These are phyloP conservation scores for Cordilura impudica DNA, from an alignment of 2,888 invertebrate species.

Conservation along the genomic window DNA sequence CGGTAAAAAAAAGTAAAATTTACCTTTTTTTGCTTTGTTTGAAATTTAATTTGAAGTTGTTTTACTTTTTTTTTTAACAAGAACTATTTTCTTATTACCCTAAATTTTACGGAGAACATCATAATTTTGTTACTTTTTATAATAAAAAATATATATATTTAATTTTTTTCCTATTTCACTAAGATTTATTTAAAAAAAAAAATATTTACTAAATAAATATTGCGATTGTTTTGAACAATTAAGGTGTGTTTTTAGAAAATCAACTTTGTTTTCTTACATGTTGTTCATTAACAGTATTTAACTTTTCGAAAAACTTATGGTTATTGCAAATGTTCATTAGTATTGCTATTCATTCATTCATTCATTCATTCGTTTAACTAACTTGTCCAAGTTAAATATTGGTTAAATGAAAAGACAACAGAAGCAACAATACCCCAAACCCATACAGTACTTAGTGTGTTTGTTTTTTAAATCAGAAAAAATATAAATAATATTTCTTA, in stretches of 20 bases:
- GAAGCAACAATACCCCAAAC: not conserved
- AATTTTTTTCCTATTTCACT: not conserved
- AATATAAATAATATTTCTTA: too few species aligned
- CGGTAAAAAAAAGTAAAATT: too few species aligned
- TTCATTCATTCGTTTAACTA: slow-evolving; percentile 1
- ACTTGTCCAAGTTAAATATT: slow-evolving; percentile 29
- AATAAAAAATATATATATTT: too few species aligned
- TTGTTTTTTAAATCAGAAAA: not conserved
- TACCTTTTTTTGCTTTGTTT: too few species aligned
- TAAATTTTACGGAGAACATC: not conserved
- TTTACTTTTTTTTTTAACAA: too few species aligned
- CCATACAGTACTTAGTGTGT: too few species aligned
- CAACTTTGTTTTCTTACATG: not conserved
- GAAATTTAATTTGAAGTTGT: too few species aligned
- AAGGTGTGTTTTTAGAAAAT: slow-evolving; percentile 27
- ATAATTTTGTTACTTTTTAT: not conserved
- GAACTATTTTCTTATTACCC: not conserved
- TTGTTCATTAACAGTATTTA: not conserved
- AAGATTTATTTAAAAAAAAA: not conserved
- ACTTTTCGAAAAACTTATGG: slow-evolving; percentile 17
- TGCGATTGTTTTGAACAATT: slow-evolving; percentile 29
- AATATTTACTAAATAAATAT: slow-evolving; percentile 5
- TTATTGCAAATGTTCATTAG: slow-evolving; percentile 19
- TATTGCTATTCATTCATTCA: slow-evolving; percentile 16
- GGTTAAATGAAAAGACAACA: slow-evolving; percentile 2